Evolutionary conservation across 2,113 vertebrate genomes (phyloP).

Genomic region (Camelus dromedarius): DNA sequence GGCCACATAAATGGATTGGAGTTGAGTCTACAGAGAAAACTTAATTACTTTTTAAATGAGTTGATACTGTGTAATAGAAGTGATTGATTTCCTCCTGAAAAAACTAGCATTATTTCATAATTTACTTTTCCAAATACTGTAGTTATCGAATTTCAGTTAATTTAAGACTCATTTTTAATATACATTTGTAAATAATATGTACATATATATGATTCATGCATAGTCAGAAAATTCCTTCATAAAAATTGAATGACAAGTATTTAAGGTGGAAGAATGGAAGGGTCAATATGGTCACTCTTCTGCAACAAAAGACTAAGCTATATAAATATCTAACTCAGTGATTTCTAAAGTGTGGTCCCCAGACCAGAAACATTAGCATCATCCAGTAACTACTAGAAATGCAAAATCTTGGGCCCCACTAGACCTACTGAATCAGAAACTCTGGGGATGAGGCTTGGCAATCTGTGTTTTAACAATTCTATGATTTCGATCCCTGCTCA

Average conservation of each 20-base stretch:
- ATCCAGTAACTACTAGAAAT: not conserved
- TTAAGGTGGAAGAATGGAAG: not conserved
- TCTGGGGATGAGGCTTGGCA: not conserved
- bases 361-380: not conserved
- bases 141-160: conserved; percentile 32
- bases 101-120: conserved; percentile 44
- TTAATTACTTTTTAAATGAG: conserved; percentile 38
- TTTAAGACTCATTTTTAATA: conserved; percentile 18
- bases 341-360: not conserved
- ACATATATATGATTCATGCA: not conserved
- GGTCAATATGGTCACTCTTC: not conserved
- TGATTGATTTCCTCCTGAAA: conserved; percentile 48
- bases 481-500: not conserved
- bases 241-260: conserved; percentile 21
- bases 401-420: not conserved
- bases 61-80: not conserved
- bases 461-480: not conserved
- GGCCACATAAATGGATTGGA: conserved; percentile 2
- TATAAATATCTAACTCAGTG: not conserved
- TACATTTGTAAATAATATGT: conserved; percentile 12
- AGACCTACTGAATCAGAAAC: conserved; percentile 16
- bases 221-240: conserved; percentile 25
- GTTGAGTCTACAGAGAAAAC: conserved; percentile 32
- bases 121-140: conserved; percentile 43
- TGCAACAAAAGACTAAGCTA: not conserved